Evolutionary conservation across 2,888 invertebrate species (phyloP), one percentile per base, ranked within the genome.

Genomic region (Trichogramma evanescens): DNA sequence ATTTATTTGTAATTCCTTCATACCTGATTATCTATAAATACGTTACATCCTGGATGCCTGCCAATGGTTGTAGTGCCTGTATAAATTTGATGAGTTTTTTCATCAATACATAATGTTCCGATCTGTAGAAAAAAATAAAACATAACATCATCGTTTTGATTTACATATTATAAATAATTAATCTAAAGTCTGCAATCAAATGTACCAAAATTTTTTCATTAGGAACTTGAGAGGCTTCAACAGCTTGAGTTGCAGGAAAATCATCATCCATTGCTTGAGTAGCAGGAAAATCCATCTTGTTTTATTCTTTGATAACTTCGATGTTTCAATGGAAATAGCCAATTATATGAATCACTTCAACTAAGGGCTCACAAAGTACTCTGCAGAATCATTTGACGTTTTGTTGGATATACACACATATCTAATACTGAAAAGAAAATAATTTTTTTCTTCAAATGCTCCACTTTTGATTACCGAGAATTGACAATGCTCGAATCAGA

Each of bases 201-300:
- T 8, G 10, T 62, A 62, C 62, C 59, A 56, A 10, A 9, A 13
- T 4, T 42, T 46, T 56, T 9, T 58, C 56, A 46, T 6, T 5
- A 6, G 48, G 7, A 26, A 50, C 13, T 6, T 57, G 39, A n/a
- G 57, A 8, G n/a, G 10, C 10, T 5, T 5, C 38, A 13, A 49
- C 4, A 4, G 44, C 6, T 39, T 63, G 59, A 2, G 59, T 58
- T 40, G 57, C 38, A 42, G 41, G 5, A 9, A 56, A 9, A 2
- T 62, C 61, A 6, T 64, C 64, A 6, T 61, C 60, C 6, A 64
- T 44, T 6, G 61, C 61, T 50, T 64, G 64, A 1, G 64, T 64
- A 26, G 62, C 62, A 38, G 62, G 64, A 42, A 64, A 41, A 54
- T 64, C 64, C 61, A 62, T 62, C n/a, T 43, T 62, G 26, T 5